Conservation (phyloP, 2,888 invertebrate species). For the Arrhopalites spinosus region DNA sequence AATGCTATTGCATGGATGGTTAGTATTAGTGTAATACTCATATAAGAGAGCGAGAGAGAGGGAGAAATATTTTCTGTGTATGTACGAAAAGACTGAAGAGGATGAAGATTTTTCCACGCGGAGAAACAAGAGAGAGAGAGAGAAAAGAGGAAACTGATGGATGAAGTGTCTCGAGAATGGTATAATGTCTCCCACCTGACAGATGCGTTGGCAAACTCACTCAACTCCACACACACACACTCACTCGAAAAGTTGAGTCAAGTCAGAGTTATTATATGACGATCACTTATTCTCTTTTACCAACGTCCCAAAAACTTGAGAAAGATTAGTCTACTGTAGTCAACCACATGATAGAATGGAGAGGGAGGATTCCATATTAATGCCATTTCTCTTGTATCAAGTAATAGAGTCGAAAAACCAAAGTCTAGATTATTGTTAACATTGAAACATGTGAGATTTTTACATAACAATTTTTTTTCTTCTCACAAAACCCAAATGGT, state of each 20-base stretch:
- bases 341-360: no score
- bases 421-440: no score
- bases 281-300: not conserved
- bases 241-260: not conserved
- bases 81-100: not conserved
- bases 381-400: no score
- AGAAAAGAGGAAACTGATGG: conserved; percentile 23
- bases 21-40: no score
- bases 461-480: no score
- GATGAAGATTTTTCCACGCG: not conserved
- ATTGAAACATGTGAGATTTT: no score
- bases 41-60: no score
- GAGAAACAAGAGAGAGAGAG: conserved; percentile 12
- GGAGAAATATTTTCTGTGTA: no score
- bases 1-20: no score
- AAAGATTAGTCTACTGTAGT: not conserved
- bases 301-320: not conserved
- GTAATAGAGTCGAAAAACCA: no score
- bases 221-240: not conserved
- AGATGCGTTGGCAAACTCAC: conserved; percentile 30
- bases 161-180: conserved; percentile 29
- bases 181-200: conserved; percentile 35
- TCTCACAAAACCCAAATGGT: no score
- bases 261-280: not conserved
- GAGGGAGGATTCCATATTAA: no score